Conservation (phyloP, 2,113 vertebrate species). For the Scomber scombrus region DNA sequence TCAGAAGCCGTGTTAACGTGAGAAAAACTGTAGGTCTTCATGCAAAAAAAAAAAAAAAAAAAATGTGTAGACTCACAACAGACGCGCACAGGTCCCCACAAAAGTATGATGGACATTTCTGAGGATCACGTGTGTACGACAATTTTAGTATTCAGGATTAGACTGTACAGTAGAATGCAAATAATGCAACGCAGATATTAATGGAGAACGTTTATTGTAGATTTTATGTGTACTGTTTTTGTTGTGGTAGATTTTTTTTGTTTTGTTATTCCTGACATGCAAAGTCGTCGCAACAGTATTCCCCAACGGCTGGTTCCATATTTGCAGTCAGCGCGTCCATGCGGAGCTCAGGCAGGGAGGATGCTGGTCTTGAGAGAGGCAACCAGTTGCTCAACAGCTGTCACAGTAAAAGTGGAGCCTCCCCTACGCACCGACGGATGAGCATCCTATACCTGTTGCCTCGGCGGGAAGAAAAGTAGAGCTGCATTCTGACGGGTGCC, state of each 20-base stretch:
- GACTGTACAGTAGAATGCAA: background rate
- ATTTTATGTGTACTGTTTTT: background rate
- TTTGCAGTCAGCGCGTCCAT: conserved; percentile 57
- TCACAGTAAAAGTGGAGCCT: conserved; percentile 71
- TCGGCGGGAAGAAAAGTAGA: conserved; percentile 55
- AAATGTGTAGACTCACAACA: background rate
- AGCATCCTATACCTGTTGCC: conserved; percentile 79
- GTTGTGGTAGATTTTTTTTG: background rate
- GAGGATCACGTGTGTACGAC: conserved; percentile 7
- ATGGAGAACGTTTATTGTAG: background rate
- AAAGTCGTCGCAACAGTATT: conserved; percentile 19
- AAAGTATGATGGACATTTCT: conserved; percentile 3
- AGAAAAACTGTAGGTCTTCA: background rate
- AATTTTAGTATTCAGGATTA: conserved; percentile 1
- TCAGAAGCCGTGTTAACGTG: background rate
- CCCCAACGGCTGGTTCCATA: conserved; percentile 28
- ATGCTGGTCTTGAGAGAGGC: conserved; percentile 64
- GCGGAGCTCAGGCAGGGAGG: conserved; percentile 68
- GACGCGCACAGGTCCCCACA: conserved; percentile 9
- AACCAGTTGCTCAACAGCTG: conserved; percentile 82
- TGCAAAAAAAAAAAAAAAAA: background rate
- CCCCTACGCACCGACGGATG: conserved; percentile 58
- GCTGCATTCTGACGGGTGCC: conserved; percentile 17
- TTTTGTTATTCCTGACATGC: background rate
- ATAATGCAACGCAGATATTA: conserved; percentile 1